phyloP scores from a whole-genome alignment of 2,113 vertebrate species.

The Boleophthalmus pectinirostris region DNA sequence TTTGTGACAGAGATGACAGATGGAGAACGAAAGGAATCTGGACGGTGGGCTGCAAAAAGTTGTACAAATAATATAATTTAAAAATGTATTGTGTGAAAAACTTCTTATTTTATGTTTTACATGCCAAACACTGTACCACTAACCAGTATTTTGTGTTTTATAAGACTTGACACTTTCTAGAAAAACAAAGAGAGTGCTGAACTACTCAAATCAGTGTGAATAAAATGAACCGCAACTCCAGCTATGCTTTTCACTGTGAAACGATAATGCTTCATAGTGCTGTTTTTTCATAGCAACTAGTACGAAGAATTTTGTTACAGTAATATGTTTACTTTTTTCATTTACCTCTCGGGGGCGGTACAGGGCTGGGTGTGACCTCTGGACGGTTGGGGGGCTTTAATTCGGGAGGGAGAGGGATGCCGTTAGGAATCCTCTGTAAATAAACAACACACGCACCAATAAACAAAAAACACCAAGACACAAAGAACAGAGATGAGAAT shows the following conservation, averaged over 20 bases:
- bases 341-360: conserved; percentile 56
- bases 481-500: not conserved
- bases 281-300: too few relatives aligned
- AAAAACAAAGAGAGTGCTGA: too few relatives aligned
- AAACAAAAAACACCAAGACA: not conserved
- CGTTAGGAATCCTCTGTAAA: conserved; percentile 64
- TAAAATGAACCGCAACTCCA: too few relatives aligned
- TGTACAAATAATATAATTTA: not conserved
- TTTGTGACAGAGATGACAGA: conserved; percentile 41
- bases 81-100: not conserved
- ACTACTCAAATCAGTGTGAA: too few relatives aligned
- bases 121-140: too few relatives aligned
- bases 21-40: conserved; percentile 39
- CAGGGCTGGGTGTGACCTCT: conserved; percentile 10
- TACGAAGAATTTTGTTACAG: too few relatives aligned
- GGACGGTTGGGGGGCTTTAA: conserved; percentile 77
- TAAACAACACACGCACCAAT: not conserved
- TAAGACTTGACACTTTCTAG: too few relatives aligned
- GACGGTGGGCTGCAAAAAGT: conserved; percentile 19
- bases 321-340: not conserved
- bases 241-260: too few relatives aligned
- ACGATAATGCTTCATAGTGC: too few relatives aligned
- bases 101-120: too few relatives aligned
- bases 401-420: conserved; percentile 77
- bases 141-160: too few relatives aligned